Evolutionary conservation across 2,797 vertebrate species (phyloP).

Genomic region (Mallotus villosus): DNA sequence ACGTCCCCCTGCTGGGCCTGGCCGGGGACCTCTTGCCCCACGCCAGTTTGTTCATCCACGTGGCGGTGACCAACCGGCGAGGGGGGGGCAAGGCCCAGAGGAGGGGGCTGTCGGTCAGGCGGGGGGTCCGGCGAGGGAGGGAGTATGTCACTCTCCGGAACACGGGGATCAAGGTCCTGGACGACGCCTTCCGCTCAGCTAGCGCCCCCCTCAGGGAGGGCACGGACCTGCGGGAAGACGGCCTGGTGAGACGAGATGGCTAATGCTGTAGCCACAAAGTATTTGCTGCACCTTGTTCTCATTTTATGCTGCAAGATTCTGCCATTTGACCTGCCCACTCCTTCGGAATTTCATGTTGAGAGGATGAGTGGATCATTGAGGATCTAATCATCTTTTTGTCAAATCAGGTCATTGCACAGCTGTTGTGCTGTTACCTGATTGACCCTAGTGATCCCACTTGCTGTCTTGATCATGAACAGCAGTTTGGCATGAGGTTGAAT

Average conservation of each 20-base stretch:
- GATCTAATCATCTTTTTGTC: no score
- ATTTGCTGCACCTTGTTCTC: no score
- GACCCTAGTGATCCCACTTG: no score
- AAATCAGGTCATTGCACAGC: no score
- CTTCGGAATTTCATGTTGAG: no score
- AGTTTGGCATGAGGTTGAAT: no score
- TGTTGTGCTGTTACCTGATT: no score
- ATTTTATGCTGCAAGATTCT: no score
- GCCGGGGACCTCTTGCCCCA: conserved; percentile 89
- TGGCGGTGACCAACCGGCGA: conserved; percentile 90
- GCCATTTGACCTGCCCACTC: no score
- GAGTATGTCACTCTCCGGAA: conserved; percentile 91
- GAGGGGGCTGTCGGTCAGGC: conserved; percentile 86
- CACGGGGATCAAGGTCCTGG: conserved; percentile 86
- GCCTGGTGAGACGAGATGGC: conserved; percentile 78
- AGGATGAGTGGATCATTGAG: no score
- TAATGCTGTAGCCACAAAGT: not conserved
- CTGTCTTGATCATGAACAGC: no score
- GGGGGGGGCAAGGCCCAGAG: conserved; percentile 91
- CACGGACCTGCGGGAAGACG: conserved; percentile 90
- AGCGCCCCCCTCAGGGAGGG: conserved; percentile 85
- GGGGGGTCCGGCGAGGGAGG: conserved; percentile 85
- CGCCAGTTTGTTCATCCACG: conserved; percentile 90
- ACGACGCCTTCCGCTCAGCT: conserved; percentile 90
- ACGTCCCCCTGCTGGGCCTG: conserved; percentile 88